Evolutionary conservation across 2,888 invertebrate genomes (phyloP).

Genomic region (Metellina segmentata): DNA sequence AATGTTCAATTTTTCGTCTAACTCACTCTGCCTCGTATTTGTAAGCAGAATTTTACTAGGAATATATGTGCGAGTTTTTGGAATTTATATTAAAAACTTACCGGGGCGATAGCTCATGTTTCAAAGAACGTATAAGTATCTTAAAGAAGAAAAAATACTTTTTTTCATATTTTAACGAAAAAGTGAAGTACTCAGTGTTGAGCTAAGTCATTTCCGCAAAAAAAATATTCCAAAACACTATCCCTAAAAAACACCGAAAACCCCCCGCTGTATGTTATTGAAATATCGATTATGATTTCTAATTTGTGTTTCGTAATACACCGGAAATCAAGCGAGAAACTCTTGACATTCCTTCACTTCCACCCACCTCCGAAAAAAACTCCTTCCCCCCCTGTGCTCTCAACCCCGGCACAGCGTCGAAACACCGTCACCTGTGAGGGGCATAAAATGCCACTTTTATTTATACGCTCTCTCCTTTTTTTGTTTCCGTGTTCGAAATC

Average conservation of each 20-base stretch:
- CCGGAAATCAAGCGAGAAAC: slow-evolving; percentile 34
- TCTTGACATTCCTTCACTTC: background rate
- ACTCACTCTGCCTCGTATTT: no score
- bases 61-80: background rate
- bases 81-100: background rate
- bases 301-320: slow-evolving; percentile 21
- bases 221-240: background rate
- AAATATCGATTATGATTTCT: slow-evolving; percentile 13
- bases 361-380: background rate
- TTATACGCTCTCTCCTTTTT: slow-evolving; percentile 21
- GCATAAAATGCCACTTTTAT: slow-evolving; percentile 21
- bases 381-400: background rate
- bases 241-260: background rate
- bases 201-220: background rate
- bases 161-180: no score
- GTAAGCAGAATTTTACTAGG: no score
- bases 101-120: background rate
- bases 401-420: slow-evolving; percentile 2
- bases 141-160: background rate
- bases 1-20: no score
- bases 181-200: background rate
- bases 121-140: background rate
- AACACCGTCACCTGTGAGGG: slow-evolving; percentile 40
- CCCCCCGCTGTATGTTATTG: slow-evolving; percentile 17
- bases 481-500: slow-evolving; percentile 37